phyloP scores from a whole-genome alignment of 2,113 vertebrate species.

The Amphilophus citrinellus region DNA sequence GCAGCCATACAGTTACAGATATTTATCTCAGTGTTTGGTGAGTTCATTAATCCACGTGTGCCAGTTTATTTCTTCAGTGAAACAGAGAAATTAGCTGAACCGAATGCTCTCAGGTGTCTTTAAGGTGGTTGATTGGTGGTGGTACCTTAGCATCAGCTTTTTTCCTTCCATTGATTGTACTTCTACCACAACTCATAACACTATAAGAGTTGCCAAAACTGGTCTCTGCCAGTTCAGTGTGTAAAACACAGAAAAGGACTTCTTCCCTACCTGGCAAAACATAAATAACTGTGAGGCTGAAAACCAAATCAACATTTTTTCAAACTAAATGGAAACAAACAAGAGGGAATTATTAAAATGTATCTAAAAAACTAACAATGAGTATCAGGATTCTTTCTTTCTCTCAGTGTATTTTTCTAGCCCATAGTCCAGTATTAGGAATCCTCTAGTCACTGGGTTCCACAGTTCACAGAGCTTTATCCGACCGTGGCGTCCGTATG shows the following conservation, averaged over 20 bases:
- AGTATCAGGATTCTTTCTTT: not conserved
- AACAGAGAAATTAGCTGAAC: too few relatives aligned
- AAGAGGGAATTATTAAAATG: not conserved
- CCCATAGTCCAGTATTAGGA: not conserved
- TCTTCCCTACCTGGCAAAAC: not conserved
- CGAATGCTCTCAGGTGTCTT: not conserved
- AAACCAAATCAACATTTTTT: not conserved
- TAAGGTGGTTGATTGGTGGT: not conserved
- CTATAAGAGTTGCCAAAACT: not conserved
- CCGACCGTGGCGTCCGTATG: slow-evolving; percentile 18
- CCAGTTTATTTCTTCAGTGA: too few relatives aligned
- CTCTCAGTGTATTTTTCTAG: not conserved
- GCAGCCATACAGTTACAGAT: too few relatives aligned
- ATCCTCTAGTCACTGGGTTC: not conserved
- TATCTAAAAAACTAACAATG: not conserved
- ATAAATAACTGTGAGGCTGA: not conserved
- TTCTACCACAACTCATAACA: not conserved
- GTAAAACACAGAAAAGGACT: not conserved
- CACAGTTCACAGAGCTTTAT: slow-evolving; percentile 13
- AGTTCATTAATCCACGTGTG: too few relatives aligned
- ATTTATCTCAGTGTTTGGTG: too few relatives aligned
- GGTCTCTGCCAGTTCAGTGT: not conserved
- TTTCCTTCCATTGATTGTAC: not conserved
- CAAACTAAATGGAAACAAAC: not conserved
- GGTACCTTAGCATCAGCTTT: not conserved